A percentile compares a stretch with the other conserved stretches of the same genome.
Conservation (phyloP, 92 coral and sea anemone genomes). For the Scolanthus callimorphus region DNA sequence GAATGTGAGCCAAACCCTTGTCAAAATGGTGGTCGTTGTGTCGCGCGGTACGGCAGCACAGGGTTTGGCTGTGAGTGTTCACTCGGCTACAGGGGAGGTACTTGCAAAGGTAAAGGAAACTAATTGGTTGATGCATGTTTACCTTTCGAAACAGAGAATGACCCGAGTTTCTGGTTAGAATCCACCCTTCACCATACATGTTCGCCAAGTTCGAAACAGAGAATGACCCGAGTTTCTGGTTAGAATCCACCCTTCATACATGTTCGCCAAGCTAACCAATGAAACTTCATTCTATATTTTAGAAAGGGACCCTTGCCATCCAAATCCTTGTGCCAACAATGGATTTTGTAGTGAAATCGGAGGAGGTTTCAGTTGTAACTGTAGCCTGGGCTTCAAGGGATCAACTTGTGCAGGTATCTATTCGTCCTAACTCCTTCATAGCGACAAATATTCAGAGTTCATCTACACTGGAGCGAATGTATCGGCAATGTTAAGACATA, state of each 20-base stretch:
- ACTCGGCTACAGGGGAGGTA: slow-evolving; percentile 74
- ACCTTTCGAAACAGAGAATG: too few species aligned
- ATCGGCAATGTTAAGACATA: too few species aligned
- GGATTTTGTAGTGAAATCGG: slow-evolving; percentile 83
- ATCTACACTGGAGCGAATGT: too few species aligned
- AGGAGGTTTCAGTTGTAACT: slow-evolving; percentile 85
- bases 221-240: too few species aligned
- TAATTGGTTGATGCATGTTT: too few species aligned
- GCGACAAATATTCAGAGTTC: too few species aligned
- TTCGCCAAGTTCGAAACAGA: too few species aligned
- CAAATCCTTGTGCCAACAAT: slow-evolving; percentile 82
- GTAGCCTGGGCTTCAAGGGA: slow-evolving; percentile 84
- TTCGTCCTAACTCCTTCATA: too few species aligned
- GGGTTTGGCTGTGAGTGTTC: slow-evolving; percentile 93
- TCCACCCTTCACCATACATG: too few species aligned
- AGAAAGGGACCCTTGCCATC: slow-evolving; percentile 94
- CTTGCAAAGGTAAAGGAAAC: slow-evolving; percentile 59
- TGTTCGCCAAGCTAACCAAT: too few species aligned
- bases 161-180: too few species aligned
- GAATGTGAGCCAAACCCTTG: slow-evolving; percentile 96
- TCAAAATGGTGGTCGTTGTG: slow-evolving; percentile 80
- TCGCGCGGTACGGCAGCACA: slow-evolving; percentile 57
- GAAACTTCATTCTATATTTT: not conserved
- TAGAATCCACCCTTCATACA: too few species aligned
- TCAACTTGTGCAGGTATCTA: slow-evolving; percentile 83